Percentiles rank a stretch among this genome's conserved stretches.
phyloP scores from a whole-genome alignment of 2,113 vertebrate genomes.

The Anarhynchus alexandrinus region DNA sequence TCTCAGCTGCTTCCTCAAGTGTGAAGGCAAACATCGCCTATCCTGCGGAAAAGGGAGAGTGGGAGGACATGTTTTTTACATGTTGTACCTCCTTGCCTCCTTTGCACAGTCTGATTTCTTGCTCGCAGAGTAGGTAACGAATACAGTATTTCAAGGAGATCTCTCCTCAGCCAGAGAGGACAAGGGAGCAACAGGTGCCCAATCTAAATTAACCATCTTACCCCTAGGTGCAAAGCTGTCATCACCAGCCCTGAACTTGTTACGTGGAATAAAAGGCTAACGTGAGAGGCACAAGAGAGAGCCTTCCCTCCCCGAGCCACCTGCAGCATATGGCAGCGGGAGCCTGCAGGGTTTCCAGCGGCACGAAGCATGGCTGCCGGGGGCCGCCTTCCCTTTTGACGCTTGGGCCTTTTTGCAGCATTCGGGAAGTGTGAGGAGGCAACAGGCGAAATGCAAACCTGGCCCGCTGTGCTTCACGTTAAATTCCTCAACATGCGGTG shows the following conservation, averaged over 20 bases:
- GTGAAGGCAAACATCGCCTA: slow-evolving; percentile 52
- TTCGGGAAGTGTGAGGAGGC: neutral
- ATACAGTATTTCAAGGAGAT: neutral
- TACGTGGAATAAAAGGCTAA: slow-evolving; percentile 1
- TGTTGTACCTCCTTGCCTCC: slow-evolving; percentile 60
- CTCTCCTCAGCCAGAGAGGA: slow-evolving; percentile 4
- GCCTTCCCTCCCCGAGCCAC: neutral
- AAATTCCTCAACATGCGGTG: neutral
- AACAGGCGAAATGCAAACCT: neutral
- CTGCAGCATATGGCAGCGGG: slow-evolving; percentile 12
- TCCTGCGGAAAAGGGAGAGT: slow-evolving; percentile 32
- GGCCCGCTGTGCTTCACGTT: neutral
- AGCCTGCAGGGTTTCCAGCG: neutral
- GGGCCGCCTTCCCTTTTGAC: neutral
- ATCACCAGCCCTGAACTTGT: neutral
- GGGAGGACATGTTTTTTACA: slow-evolving; percentile 63
- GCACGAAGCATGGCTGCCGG: neutral
- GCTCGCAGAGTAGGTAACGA: neutral
- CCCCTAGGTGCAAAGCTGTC: slow-evolving; percentile 28
- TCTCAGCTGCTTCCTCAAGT: slow-evolving; percentile 49
- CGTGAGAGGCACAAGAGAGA: neutral
- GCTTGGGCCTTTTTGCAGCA: neutral
- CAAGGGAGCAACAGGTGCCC: slow-evolving; percentile 16
- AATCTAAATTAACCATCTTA: neutral
- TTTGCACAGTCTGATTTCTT: slow-evolving; percentile 55